Base-by-base conservation (phyloP, 2,888 invertebrate species). In the Dicranocentrus wangi region DNA sequence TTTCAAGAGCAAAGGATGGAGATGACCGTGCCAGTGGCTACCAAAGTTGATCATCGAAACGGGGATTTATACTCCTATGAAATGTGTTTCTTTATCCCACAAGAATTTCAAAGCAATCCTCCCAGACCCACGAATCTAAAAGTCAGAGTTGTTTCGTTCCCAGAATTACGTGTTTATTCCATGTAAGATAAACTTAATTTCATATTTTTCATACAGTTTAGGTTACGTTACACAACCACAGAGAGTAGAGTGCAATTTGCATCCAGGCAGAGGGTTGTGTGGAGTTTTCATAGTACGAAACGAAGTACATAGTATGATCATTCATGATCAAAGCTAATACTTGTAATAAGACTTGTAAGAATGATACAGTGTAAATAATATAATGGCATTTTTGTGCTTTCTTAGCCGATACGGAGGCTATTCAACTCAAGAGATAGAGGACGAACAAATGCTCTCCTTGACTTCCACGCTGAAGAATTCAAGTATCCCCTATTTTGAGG, bases 41-140 rank as follows among this genome's bases (percentile, higher is more conserved):
- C 85, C 2, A 83, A 83, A 80, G 81, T 86, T 13, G 85, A 85
- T 51, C 85, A 86, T 43, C 68, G 86, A 10, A 85, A 86, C 72
- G 85, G 86, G n/a, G 84, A 85, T 27, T 47, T 85, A 53, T 79
- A 84, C 66, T 86, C 82, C 2, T 86, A 86, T 60, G 84, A 85
- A 82, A 85, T 85, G 85, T 87, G 87, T 51, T 85, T 86, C 76
- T 86, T 82, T 53, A 75, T 87, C 19, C 85, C 85, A 13, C 28
- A 84, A 78, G 85, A 85, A 32, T 72, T 84, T 51, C 86, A 84
- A 58, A 28, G 25, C 2, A 68, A 80, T 73, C 85, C 86, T 10
- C 86, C 87, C 13, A 66, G 19, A 25, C 85, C 87, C 13, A 80
- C 51, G 2, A 83, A 66, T 53, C 61, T 21, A 58, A 85, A 85